Evolutionary conservation across 1,140 invertebrate genomes (phyloP), one percentile per base, ranked within the genome.

Genomic region (Brevipalpus yothersi): DNA sequence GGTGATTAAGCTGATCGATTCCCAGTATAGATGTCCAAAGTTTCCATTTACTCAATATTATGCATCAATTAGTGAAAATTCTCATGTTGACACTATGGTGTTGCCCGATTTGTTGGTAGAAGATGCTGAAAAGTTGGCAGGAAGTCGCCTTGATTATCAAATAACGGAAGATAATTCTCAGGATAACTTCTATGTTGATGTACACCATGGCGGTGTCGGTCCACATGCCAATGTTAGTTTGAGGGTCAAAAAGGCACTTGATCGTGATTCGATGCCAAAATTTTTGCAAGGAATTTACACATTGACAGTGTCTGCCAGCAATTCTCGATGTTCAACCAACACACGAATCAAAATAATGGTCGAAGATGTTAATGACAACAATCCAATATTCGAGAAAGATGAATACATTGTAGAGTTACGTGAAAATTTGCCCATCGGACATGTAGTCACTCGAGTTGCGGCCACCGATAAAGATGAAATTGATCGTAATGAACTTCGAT

Each of bases 351-450:
- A 63, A 49, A 66, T 67, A 49, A 58, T 63, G 41, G 62, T 67
- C 8, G 65, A 66, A 62, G 66, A 67, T 60, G 65, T 65, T 10
- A 95, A 95, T 69, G 92, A 96, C 65, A 95, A 94, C 69, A 86
- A 83, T 0, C 91, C 91, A 0, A 70, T 79, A 7, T 90, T 96
- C 66, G 80, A 83, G 41, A 61, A 66, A 58, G 56, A 59, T 21
- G 63, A 67, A 39, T 67, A 64, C 58, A 15, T 64, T 49, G 64
- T 66, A 41, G 66, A 68, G 60, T 59, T 68, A 1, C 64, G 65
- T 54, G 67, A 68, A 63, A 68, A 68, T 58, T 58, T 65, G 10
- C 67, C 66, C 49, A 59, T 63, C 2, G 66, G 66, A 41, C 65
- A 66, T 45, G 67, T 67, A 10, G 62, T 68, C 41, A 63, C 63